Percentiles rank a stretch among this genome's conserved stretches.
phyloP scores from a whole-genome alignment of 2,113 vertebrate species.

The Melanerpes aurifrons region DNA sequence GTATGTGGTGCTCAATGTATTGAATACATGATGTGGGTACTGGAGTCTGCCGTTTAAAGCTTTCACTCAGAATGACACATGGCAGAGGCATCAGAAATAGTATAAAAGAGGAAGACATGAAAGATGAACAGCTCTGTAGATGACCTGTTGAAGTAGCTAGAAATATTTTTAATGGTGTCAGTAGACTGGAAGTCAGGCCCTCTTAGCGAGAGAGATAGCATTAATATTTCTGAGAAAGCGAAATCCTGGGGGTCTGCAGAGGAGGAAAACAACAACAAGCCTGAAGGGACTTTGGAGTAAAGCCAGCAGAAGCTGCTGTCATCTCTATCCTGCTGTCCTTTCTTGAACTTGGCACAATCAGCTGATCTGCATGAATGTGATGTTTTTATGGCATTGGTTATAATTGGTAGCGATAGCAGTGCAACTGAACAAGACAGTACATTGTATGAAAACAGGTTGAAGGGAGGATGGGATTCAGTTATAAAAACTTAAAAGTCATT shows the following conservation, averaged over 20 bases:
- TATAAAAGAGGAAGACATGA: not conserved
- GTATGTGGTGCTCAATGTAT: not conserved
- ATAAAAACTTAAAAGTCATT: conserved; percentile 54
- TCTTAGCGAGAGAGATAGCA: not conserved
- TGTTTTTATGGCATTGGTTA: conserved; percentile 59
- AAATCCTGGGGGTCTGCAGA: conserved; percentile 31
- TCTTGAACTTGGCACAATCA: conserved; percentile 69
- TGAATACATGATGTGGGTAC: not conserved
- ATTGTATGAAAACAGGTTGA: conserved; percentile 54
- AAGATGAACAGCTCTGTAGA: not conserved
- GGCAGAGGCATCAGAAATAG: not conserved
- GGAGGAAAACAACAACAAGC: conserved; percentile 42
- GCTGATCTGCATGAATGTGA: conserved; percentile 65
- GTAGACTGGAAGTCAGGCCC: not conserved
- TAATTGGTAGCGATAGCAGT: conserved; percentile 49
- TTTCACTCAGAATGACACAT: not conserved
- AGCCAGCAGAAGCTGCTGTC: conserved; percentile 58
- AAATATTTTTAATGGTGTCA: not conserved
- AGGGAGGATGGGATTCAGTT: conserved; percentile 30
- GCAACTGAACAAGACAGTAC: not conserved
- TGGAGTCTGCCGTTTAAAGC: not conserved
- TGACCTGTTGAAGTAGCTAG: not conserved
- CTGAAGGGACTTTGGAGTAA: conserved; percentile 34
- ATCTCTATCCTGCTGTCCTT: conserved; percentile 64
- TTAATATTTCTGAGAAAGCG: not conserved